phyloP scores from a whole-genome alignment of 1,140 invertebrate genomes.

The Frieseomelitta varia region DNA sequence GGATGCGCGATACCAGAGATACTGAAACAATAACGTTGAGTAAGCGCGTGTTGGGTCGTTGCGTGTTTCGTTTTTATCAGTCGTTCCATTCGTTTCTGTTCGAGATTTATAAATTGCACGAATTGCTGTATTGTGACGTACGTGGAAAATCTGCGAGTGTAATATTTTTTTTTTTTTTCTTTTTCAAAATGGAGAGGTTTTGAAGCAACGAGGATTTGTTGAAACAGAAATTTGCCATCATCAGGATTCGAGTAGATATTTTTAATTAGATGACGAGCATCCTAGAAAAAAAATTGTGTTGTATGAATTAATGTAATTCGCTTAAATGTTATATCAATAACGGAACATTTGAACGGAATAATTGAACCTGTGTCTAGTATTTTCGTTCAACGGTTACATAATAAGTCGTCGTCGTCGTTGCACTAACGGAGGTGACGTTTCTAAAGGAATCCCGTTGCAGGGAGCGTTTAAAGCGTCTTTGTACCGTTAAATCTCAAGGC shows the following conservation, averaged over 20 bases:
- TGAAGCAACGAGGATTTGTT: not conserved
- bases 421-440: not conserved
- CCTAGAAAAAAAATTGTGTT: not conserved
- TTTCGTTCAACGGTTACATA: not conserved
- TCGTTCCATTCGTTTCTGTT: not conserved
- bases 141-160: not conserved
- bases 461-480: not conserved
- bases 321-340: not conserved
- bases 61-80: not conserved
- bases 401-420: not conserved
- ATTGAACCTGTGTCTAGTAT: not conserved
- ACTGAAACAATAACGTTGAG: not conserved
- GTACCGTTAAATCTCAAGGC: constrained; percentile 30
- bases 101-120: not conserved
- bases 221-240: not conserved
- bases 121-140: not conserved
- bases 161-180: too few relatives aligned
- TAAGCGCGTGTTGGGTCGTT: not conserved
- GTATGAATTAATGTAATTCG: not conserved
- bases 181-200: too few relatives aligned
- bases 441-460: constrained; percentile 1
- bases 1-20: not conserved
- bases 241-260: not conserved
- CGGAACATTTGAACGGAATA: too few relatives aligned
- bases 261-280: too few relatives aligned